These are phyloP conservation scores for Oscheius sp. DNA, from an alignment of 2,888 invertebrate genomes.

Conservation along the genomic window DNA sequence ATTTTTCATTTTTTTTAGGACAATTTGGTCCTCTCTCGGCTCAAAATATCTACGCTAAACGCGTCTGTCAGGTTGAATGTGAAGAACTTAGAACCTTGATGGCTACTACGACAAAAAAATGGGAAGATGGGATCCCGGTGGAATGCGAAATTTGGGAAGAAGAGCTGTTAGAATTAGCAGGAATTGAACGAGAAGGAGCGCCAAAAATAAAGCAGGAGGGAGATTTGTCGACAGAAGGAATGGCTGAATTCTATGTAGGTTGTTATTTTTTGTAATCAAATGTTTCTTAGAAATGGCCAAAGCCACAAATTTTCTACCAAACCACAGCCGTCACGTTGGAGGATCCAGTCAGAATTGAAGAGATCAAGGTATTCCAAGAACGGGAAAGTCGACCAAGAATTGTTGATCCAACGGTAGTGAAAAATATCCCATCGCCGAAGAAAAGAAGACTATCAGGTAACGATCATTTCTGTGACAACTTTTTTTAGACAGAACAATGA, in stretches of 20 bases:
- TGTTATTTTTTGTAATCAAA: background rate
- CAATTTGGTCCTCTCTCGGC: background rate
- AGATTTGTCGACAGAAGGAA: slow-evolving; percentile 43
- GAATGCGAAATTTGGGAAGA: background rate
- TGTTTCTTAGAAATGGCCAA: slow-evolving; percentile 41
- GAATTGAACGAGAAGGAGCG: slow-evolving; percentile 22
- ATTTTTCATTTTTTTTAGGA: background rate
- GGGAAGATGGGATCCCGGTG: background rate
- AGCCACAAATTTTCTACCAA: slow-evolving; percentile 42
- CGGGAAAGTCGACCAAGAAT: slow-evolving; percentile 35
- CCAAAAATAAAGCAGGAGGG: slow-evolving; percentile 19
- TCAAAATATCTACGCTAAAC: background rate
- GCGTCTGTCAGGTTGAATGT: background rate
- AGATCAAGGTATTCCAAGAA: no score
- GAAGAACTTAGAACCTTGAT: background rate
- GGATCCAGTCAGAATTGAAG: no score
- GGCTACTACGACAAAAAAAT: background rate
- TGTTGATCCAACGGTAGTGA: slow-evolving; percentile 22
- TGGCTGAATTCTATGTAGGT: slow-evolving; percentile 40
- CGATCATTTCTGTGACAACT: no score
- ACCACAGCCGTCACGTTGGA: no score
- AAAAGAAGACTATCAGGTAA: background rate
- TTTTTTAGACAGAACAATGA: no score
- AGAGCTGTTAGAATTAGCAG: background rate
- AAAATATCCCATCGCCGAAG: slow-evolving; percentile 6